phyloP scores from a whole-genome alignment of 2,888 invertebrate genomes.

The Limnephilus auricula region DNA sequence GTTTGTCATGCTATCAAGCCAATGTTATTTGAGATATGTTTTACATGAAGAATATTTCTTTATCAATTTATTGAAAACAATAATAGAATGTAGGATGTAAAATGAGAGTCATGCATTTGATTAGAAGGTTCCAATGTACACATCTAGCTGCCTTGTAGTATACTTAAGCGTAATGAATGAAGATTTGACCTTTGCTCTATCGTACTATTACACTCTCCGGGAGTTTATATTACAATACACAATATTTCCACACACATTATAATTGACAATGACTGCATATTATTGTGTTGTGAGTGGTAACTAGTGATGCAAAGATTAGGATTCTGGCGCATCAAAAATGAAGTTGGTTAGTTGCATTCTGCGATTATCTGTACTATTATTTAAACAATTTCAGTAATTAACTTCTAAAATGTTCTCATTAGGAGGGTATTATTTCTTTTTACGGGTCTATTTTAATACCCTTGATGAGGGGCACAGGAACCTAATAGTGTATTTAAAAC shows the following conservation, averaged over 20 bases:
- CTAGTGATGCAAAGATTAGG: not conserved
- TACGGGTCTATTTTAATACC: not conserved
- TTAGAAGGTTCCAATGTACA: not conserved
- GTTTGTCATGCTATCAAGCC: not conserved
- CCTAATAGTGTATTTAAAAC: not conserved
- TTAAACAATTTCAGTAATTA: not conserved
- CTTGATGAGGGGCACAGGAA: not conserved
- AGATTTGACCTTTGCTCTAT: not conserved
- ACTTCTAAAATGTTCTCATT: not conserved
- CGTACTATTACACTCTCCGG: not conserved
- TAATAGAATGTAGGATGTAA: not conserved
- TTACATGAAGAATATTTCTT: not conserved
- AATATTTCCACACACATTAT: not conserved
- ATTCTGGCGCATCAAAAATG: not conserved
- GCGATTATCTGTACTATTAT: not conserved
- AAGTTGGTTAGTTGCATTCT: not conserved
- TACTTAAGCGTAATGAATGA: not conserved
- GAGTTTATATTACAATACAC: not conserved
- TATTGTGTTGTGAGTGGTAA: not conserved
- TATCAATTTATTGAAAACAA: not conserved
- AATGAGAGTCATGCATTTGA: not conserved
- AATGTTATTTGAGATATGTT: conserved; percentile 6
- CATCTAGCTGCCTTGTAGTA: not conserved
- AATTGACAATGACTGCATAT: not conserved
- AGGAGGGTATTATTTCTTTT: not conserved